phyloP scores from a whole-genome alignment of 2,113 vertebrate species.

The Gavialis gangeticus region DNA sequence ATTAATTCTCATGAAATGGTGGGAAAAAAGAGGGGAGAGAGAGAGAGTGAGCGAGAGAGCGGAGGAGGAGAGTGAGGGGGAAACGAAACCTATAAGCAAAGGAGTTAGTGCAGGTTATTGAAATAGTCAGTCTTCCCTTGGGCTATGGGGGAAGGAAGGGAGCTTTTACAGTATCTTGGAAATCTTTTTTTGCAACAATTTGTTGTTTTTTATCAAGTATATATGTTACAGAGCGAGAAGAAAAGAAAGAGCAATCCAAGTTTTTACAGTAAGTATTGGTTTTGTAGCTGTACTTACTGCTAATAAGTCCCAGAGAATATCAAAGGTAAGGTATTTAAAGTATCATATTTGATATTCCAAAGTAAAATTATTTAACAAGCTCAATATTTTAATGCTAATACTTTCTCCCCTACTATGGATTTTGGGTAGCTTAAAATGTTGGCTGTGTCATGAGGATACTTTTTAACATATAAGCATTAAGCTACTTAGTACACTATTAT shows the following conservation, averaged over 20 bases:
- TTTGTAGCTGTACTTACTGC: not conserved
- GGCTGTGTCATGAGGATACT: not conserved
- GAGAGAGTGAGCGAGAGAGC: not conserved
- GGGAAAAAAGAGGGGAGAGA: slow-evolving; percentile 57
- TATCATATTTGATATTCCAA: not conserved
- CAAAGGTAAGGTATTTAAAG: not conserved
- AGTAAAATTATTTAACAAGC: slow-evolving; percentile 13
- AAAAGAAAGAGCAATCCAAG: slow-evolving; percentile 18
- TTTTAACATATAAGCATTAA: not conserved
- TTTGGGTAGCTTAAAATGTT: not conserved
- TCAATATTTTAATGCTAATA: not conserved
- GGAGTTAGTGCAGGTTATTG: slow-evolving; percentile 55
- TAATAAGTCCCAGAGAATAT: not conserved
- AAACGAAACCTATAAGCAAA: slow-evolving; percentile 68
- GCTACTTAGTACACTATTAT: not conserved
- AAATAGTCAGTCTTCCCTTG: slow-evolving; percentile 61
- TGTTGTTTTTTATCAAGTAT: slow-evolving; percentile 52
- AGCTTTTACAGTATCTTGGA: slow-evolving; percentile 38
- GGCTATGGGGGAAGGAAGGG: slow-evolving; percentile 45
- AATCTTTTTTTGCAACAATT: slow-evolving; percentile 47
- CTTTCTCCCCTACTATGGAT: not conserved
- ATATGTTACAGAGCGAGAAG: slow-evolving; percentile 3
- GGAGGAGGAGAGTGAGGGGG: slow-evolving; percentile 57
- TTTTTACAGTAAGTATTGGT: slow-evolving; percentile 60
- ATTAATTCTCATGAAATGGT: slow-evolving; percentile 1